phyloP scores from a whole-genome alignment of 2,888 invertebrate genomes.

The Scaptomyza reducta region DNA sequence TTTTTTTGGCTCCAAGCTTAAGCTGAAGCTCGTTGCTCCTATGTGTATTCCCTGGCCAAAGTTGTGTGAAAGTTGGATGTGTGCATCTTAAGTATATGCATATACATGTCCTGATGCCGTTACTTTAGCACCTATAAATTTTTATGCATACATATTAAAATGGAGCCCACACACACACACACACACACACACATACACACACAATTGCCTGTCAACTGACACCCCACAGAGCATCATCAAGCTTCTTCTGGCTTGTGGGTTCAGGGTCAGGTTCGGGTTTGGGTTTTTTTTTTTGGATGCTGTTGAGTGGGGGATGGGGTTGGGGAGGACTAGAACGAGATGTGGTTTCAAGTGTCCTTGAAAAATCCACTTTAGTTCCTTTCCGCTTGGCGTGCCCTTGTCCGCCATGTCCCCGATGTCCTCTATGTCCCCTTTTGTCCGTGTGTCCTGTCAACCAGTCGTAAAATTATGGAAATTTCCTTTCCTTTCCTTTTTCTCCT shows the following conservation, averaged over 20 bases:
- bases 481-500: conserved; percentile 33
- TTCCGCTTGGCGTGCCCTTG: too few species aligned
- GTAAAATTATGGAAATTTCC: conserved; percentile 79
- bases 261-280: background rate
- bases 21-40: background rate
- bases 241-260: too few species aligned
- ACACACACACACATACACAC: conserved; percentile 1
- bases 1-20: too few species aligned
- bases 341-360: conserved; percentile 60
- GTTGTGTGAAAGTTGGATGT: conserved; percentile 16
- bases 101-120: conserved; percentile 71
- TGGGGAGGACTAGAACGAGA: background rate
- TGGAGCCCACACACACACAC: conserved; percentile 20
- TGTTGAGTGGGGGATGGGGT: background rate
- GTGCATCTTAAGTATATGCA: conserved; percentile 55
- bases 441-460: conserved; percentile 54
- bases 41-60: conserved; percentile 40
- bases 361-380: conserved; percentile 63
- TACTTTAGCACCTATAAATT: conserved; percentile 76
- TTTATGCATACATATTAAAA: conserved; percentile 74
- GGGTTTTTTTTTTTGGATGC: background rate
- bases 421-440: background rate
- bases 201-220: conserved; percentile 57
- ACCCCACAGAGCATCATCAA: background rate
- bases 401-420: background rate